These are phyloP conservation scores for Schlechtendalia chinensis DNA, from an alignment of 1,140 invertebrate species.

Conservation along the genomic window DNA sequence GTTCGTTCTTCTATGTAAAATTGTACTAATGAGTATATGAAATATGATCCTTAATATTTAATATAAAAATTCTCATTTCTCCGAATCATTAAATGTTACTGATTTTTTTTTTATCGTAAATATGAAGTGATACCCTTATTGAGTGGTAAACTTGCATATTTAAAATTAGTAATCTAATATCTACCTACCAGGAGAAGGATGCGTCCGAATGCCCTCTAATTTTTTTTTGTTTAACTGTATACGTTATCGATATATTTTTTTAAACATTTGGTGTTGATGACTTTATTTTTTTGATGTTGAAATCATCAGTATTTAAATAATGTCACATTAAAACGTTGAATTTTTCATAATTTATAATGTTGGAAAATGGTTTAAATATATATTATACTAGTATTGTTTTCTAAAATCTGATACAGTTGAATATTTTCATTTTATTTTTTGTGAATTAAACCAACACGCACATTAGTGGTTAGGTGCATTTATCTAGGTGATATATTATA, in stretches of 20 bases:
- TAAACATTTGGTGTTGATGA: slow-evolving; percentile 9
- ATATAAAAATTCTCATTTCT: too few species aligned
- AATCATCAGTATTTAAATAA: slow-evolving; percentile 8
- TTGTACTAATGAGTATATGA: too few species aligned
- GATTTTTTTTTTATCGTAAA: too few species aligned
- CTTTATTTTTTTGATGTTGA: slow-evolving; percentile 17
- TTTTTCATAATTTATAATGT: neutral
- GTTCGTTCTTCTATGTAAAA: too few species aligned
- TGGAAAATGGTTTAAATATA: slow-evolving; percentile 5
- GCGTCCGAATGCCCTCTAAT: neutral
- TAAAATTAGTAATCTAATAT: too few species aligned
- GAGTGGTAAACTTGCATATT: too few species aligned
- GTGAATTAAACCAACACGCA: slow-evolving; percentile 18
- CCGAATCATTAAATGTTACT: too few species aligned
- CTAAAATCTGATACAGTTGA: slow-evolving; percentile 30
- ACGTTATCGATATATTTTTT: slow-evolving; percentile 3
- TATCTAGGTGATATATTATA: neutral
- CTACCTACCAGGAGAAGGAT: slow-evolving; percentile 6
- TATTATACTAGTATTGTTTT: slow-evolving; percentile 7
- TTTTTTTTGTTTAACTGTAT: too few species aligned
- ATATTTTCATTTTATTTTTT: neutral
- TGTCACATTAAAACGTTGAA: neutral
- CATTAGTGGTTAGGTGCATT: neutral
- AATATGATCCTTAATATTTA: too few species aligned
- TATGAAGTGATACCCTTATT: too few species aligned